Evolutionary conservation across 2,888 invertebrate genomes (phyloP).

Genomic region (Drosophila greeni): DNA sequence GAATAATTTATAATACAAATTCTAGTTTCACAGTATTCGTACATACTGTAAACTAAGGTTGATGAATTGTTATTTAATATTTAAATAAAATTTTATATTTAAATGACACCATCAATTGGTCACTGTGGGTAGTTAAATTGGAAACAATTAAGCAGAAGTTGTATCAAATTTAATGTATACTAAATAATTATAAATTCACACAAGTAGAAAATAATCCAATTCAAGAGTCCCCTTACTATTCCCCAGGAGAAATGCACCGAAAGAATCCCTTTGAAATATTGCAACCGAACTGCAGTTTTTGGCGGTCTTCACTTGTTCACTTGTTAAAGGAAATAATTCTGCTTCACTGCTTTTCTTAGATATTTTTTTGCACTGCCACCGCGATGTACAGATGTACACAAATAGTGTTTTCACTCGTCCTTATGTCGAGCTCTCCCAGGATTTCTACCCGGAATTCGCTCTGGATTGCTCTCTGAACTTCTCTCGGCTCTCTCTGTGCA

Average conservation of each 20-base stretch:
- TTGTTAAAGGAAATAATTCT: background rate
- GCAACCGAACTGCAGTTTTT: background rate
- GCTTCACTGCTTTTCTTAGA: background rate
- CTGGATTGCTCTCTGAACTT: constrained; percentile 4
- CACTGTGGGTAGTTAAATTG: background rate
- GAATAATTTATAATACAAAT: background rate
- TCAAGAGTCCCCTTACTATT: background rate
- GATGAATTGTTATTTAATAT: too few species aligned
- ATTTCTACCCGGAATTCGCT: constrained; percentile 4
- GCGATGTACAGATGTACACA: constrained; percentile 25
- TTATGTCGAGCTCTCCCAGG: background rate
- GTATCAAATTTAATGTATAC: background rate
- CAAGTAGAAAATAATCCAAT: background rate
- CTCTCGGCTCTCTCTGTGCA: constrained; percentile 4
- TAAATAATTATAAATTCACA: background rate
- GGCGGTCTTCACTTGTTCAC: constrained; percentile 1
- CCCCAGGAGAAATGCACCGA: constrained; percentile 3
- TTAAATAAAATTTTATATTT: background rate
- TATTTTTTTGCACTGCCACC: constrained; percentile 7
- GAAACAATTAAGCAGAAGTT: background rate
- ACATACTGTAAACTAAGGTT: too few species aligned
- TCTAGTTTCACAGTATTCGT: too few species aligned
- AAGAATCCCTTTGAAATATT: background rate
- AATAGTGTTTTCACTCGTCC: constrained; percentile 13
- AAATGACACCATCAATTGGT: background rate